Evolutionary conservation across 2,797 vertebrate species (phyloP).

Genomic region (Peromyscus attwateri): DNA sequence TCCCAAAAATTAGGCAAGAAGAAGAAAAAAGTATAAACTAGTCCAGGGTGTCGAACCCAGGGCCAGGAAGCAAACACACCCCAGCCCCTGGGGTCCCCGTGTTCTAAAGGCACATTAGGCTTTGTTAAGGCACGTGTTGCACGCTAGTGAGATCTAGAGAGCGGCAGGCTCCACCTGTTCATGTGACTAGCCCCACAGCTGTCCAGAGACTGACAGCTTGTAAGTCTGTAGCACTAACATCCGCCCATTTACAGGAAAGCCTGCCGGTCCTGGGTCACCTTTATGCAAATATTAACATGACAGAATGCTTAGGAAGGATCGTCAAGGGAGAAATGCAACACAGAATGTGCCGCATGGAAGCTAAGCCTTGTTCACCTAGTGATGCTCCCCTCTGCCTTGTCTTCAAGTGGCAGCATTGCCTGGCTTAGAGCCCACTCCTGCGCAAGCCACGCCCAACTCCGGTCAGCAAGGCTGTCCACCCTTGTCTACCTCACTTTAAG

Average conservation of each 20-base stretch:
- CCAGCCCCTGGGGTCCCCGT: neutral
- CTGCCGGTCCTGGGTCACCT: neutral
- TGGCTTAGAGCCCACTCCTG: too few species aligned
- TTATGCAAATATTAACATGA: neutral
- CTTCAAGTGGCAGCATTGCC: neutral
- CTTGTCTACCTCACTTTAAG: neutral
- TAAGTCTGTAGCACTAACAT: neutral
- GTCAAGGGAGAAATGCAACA: too few species aligned
- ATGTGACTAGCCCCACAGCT: too few species aligned
- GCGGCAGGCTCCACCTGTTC: too few species aligned
- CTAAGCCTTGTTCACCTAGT: accelerated
- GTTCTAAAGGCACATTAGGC: neutral
- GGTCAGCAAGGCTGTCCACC: accelerated
- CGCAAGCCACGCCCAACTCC: neutral
- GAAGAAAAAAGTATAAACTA: neutral
- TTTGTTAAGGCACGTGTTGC: too few species aligned
- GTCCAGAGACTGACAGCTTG: too few species aligned
- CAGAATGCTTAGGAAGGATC: neutral
- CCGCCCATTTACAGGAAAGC: too few species aligned
- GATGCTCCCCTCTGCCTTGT: neutral
- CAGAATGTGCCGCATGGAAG: too few species aligned
- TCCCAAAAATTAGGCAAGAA: neutral
- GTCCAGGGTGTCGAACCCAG: neutral
- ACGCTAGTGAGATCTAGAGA: too few species aligned
- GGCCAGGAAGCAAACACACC: neutral